These are phyloP conservation scores for Petrolisthes cinctipes DNA, from an alignment of 2,888 invertebrate species.

Conservation along the genomic window DNA sequence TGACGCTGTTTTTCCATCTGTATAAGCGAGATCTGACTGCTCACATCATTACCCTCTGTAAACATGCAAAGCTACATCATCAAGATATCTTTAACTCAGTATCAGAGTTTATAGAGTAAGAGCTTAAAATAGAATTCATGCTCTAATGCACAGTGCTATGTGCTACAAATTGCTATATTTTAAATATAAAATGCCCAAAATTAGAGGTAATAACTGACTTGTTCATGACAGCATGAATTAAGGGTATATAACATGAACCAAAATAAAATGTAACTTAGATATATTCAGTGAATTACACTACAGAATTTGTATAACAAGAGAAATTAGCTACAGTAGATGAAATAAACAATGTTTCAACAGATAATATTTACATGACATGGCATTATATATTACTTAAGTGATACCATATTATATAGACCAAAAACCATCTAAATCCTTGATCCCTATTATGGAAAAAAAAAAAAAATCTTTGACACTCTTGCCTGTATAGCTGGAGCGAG, in stretches of 20 bases:
- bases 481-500: conserved; percentile 41
- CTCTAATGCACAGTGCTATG: neutral
- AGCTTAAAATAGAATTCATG: neutral
- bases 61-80: neutral
- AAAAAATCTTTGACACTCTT: neutral
- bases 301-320: neutral
- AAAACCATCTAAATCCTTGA: too few relatives aligned
- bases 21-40: conserved; percentile 49
- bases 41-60: conserved; percentile 41
- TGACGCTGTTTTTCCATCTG: conserved; percentile 56
- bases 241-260: neutral
- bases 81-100: neutral
- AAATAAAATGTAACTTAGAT: neutral
- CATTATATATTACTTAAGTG: too few relatives aligned
- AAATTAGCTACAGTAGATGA: too few relatives aligned
- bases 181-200: neutral
- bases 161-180: neutral
- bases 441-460: too few relatives aligned
- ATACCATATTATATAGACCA: too few relatives aligned
- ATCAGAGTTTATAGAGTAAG: neutral
- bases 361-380: too few relatives aligned
- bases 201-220: neutral
- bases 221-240: neutral
- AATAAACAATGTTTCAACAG: too few relatives aligned
- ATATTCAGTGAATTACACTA: neutral